Evolutionary conservation across 2,113 vertebrate genomes (phyloP).

Genomic region (Hippocampus mohnikei): DNA sequence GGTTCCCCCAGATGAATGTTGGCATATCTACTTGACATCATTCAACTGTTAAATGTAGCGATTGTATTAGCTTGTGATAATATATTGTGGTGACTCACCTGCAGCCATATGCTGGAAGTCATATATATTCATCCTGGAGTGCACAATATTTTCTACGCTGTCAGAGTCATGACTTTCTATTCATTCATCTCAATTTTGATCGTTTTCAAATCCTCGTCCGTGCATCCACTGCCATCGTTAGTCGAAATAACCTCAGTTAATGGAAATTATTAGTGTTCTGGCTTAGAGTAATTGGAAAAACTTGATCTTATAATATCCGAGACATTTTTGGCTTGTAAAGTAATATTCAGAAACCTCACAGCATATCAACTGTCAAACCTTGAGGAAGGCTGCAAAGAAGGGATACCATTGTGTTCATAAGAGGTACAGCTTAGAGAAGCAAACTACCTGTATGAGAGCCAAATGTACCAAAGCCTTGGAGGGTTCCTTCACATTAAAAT

Average conservation of each 20-base stretch:
- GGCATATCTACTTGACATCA: slow-evolving; percentile 4
- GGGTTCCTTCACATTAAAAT: slow-evolving; percentile 22
- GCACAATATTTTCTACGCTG: background rate
- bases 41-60: background rate
- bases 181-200: background rate
- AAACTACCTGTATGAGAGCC: slow-evolving; percentile 26
- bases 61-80: slow-evolving; percentile 12
- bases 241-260: background rate
- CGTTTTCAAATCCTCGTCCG: background rate
- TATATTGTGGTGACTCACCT: slow-evolving; percentile 11
- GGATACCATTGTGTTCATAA: slow-evolving; percentile 38
- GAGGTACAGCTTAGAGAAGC: slow-evolving; percentile 30
- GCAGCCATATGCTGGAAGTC: slow-evolving; percentile 1
- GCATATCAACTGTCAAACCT: too few species aligned
- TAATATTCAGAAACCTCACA: too few species aligned
- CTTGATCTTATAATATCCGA: too few species aligned
- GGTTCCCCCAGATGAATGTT: background rate
- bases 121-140: slow-evolving; percentile 6
- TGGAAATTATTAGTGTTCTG: background rate
- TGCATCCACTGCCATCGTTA: background rate
- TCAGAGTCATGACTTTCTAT: background rate
- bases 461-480: slow-evolving; percentile 17
- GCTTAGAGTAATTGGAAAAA: background rate
- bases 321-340: too few species aligned
- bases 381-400: slow-evolving; percentile 19